Percentiles rank a stretch among this genome's conserved stretches.
Conservation (phyloP, 1,140 invertebrate genomes). For the Zaprionus kolodkinae region DNA sequence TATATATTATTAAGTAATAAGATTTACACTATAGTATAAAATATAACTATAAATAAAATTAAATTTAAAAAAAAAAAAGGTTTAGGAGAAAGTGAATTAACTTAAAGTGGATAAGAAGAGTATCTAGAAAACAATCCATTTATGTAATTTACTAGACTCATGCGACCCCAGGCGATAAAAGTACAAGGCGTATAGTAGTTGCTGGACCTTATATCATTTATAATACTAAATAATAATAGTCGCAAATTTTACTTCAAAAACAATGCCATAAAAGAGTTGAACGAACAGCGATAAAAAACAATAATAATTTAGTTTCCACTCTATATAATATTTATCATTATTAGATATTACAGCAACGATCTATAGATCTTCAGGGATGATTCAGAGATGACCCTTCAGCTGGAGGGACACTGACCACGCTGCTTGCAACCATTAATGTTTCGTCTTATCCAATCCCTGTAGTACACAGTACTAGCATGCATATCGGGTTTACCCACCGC, state of each 20-base stretch:
- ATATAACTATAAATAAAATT: no score
- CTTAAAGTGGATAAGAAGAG: no score
- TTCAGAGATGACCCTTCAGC: background rate
- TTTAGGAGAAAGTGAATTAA: no score
- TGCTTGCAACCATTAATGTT: conserved; percentile 48
- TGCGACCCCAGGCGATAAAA: background rate
- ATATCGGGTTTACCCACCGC: conserved; percentile 85
- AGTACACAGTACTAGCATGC: conserved; percentile 82
- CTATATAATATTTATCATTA: background rate
- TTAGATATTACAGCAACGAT: background rate
- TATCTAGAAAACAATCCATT: no score
- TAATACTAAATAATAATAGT: conserved; percentile 6
- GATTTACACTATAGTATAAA: no score
- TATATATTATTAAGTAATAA: no score
- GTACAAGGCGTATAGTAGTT: background rate
- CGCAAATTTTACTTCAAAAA: conserved; percentile 20
- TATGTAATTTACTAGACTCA: no score
- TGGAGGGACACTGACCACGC: background rate
- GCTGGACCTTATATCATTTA: background rate
- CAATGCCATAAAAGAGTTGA: conserved; percentile 49
- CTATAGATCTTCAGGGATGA: background rate
- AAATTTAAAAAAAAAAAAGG: no score
- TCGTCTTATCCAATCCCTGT: conserved; percentile 70
- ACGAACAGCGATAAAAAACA: conserved; percentile 25
- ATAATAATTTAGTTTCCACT: conserved; percentile 17